Conservation (phyloP, 1,140 invertebrate genomes). For the Papilio xuthus region DNA sequence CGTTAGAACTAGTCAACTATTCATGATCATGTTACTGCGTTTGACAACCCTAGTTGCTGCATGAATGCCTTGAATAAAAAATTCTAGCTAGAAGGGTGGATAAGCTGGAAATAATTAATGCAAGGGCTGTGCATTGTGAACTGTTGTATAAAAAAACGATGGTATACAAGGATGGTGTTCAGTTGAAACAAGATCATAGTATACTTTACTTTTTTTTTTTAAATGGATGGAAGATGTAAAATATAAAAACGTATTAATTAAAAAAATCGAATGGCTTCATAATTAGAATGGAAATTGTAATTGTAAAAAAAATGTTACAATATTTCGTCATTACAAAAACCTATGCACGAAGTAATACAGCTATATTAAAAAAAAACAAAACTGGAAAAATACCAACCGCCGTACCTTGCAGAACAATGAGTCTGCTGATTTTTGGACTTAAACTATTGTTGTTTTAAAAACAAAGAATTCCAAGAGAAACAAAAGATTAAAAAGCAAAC, state of each 20-base stretch:
- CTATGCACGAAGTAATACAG: background rate
- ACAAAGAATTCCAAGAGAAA: constrained; percentile 18
- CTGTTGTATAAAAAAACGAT: constrained; percentile 31
- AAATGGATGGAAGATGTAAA: background rate
- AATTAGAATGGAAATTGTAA: background rate
- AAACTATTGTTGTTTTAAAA: constrained; percentile 30
- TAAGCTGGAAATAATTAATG: constrained; percentile 34
- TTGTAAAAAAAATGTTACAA: background rate
- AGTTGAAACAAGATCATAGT: background rate
- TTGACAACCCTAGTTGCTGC: background rate
- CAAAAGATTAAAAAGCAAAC: constrained; percentile 24
- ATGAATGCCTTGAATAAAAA: constrained; percentile 26
- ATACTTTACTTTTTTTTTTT: background rate
- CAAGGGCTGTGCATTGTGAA: constrained; percentile 25
- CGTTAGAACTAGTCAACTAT: too few relatives aligned
- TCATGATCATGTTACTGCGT: background rate
- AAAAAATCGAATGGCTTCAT: background rate
- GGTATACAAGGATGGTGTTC: background rate
- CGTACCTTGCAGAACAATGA: constrained; percentile 18
- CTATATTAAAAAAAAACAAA: constrained; percentile 2
- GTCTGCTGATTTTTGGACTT: constrained; percentile 26
- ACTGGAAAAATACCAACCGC: background rate
- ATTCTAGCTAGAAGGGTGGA: constrained; percentile 31
- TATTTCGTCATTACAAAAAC: background rate
- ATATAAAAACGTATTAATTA: too few relatives aligned